Evolutionary conservation across 2,888 invertebrate genomes (phyloP), one percentile per base, ranked within the genome.

Genomic region (Pycnomerus fuliginosus): DNA sequence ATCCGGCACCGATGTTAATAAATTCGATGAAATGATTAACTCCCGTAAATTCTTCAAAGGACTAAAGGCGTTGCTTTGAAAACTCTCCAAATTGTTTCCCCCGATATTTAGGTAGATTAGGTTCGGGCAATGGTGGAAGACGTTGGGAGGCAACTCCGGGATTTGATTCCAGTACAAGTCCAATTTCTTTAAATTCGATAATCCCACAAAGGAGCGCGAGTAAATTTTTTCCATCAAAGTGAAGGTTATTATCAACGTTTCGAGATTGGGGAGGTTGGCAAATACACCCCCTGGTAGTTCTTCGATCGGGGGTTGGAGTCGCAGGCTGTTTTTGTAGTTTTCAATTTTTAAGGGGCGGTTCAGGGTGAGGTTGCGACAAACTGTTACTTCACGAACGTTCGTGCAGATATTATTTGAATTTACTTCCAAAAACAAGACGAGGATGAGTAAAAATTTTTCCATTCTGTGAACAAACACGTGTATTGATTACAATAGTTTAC

Each of bases 131-230:
- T 25, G 17, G 7, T 42, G 23, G 23, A 46, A 46, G 3, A 23
- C 25, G 16, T 14, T 24, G 12, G 16, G 17, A 12, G 42, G 42
- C 28, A 46, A 29, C 28, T 36, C 20, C 13, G 20, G 30, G n/a
- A 46, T 36, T 24, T 32, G 46, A 33, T 46, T 37, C 33, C 37
- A 33, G 24, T 32, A 42, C 25, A 35, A 23, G 34, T 41, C 32
- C 8, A 46, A 40, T 31, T 32, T 27, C 14, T 37, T 16, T 16
- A 41, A 37, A 24, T 46, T 36, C 16, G 22, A 23, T 10, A 32
- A 16, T 4, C 33, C 33, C 16, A 25, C 15, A 30, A 46, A 41
- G 15, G 28, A 32, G 17, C 10, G 8, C 13, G 30, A 27, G 25
- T 42, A 27, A 10, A 31, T 33, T 16, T 20, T 33, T 36, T 46